A percentile compares a stretch with the other conserved stretches of the same genome.
Evolutionary conservation across 2,113 vertebrate species (phyloP).

Genomic region (Camelus bactrianus): DNA sequence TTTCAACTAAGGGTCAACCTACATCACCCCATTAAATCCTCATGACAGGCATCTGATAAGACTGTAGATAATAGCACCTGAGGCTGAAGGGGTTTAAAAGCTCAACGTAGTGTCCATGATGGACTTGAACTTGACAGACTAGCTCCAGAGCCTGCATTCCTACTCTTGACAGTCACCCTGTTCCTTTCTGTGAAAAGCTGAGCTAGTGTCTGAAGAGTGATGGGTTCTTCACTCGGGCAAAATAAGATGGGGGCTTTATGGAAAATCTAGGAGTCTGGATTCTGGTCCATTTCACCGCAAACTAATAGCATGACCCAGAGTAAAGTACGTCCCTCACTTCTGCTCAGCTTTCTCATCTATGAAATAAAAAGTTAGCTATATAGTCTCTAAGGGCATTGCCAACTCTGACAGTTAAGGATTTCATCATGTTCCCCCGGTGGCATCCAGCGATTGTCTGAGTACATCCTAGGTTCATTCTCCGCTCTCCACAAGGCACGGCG

Average conservation of each 20-base stretch:
- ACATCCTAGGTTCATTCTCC: accelerated
- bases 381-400: not conserved
- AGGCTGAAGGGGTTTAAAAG: not conserved
- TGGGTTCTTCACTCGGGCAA: not conserved
- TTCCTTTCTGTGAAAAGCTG: not conserved
- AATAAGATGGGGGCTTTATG: not conserved
- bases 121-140: not conserved
- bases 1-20: not conserved
- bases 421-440: not conserved
- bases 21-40: not conserved
- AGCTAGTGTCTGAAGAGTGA: accelerated
- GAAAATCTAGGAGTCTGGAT: not conserved
- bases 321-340: not conserved
- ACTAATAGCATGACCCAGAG: not conserved
- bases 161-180: too few relatives aligned
- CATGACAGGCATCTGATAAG: not conserved
- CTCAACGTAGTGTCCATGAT: not conserved
- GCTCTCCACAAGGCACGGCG: accelerated
- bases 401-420: not conserved
- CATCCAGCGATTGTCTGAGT: not conserved
- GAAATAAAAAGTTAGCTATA: not conserved
- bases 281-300: not conserved
- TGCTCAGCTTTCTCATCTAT: not conserved
- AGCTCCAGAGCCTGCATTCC: not conserved
- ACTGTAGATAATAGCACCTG: accelerated